A percentile compares a stretch with the other conserved stretches of the same genome.
phyloP scores from a whole-genome alignment of 2,888 invertebrate genomes.

The Hemicrepidius hirtus region DNA sequence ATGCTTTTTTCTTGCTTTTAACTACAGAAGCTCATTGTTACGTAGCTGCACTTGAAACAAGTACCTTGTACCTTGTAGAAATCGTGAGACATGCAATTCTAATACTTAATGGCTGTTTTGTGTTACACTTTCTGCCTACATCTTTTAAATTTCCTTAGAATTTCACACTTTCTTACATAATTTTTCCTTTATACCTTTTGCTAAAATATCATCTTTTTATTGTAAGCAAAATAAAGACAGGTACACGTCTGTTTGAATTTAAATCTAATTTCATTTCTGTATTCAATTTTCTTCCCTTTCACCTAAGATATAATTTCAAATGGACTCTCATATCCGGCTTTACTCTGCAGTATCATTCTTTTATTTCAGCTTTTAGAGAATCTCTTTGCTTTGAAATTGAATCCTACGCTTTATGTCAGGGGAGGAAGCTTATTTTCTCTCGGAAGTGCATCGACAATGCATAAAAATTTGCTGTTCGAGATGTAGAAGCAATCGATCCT shows the following conservation, averaged over 20 bases:
- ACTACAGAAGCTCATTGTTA: slow-evolving; percentile 35
- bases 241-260: slow-evolving; percentile 4
- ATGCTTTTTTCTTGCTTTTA: slow-evolving; percentile 16
- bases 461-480: slow-evolving; percentile 28
- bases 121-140: too few species aligned
- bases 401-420: slow-evolving; percentile 30
- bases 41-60: slow-evolving; percentile 36
- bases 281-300: slow-evolving; percentile 1
- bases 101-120: slow-evolving; percentile 38
- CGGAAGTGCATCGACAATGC: slow-evolving; percentile 30
- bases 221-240: background rate
- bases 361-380: slow-evolving; percentile 28
- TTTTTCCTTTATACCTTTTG: background rate
- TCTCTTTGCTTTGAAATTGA: slow-evolving; percentile 35
- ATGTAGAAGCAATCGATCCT: slow-evolving; percentile 12
- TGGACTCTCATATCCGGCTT: slow-evolving; percentile 31
- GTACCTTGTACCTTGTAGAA: slow-evolving; percentile 34
- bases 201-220: background rate
- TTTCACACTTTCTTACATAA: background rate
- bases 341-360: slow-evolving; percentile 18
- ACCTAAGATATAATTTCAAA: slow-evolving; percentile 29
- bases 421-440: slow-evolving; percentile 10
- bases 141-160: background rate
- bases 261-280: slow-evolving; percentile 34
- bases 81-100: slow-evolving; percentile 30